Percentiles rank a stretch among this genome's conserved stretches.
Evolutionary conservation across 2,113 vertebrate species (phyloP).

Genomic region (Sinosuthora webbiana): DNA sequence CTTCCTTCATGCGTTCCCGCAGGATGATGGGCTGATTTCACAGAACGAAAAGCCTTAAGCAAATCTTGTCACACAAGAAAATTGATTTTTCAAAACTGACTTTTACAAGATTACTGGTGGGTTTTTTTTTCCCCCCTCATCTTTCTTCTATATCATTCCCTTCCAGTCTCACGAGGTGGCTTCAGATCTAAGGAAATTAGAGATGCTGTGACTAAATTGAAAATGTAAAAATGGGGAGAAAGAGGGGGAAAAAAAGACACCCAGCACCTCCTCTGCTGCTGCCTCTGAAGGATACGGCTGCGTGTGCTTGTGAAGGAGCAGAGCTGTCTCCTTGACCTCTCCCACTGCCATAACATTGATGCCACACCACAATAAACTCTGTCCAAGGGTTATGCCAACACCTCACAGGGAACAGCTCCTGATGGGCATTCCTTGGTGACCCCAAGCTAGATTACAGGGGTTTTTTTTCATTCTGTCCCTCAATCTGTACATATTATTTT

Average conservation of each 20-base stretch:
- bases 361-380: fast-evolving
- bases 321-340: not conserved
- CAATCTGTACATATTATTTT: not conserved
- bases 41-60: conserved; percentile 58
- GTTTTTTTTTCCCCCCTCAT: not conserved
- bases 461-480: not conserved
- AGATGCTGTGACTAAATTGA: conserved; percentile 54
- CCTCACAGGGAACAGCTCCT: not conserved
- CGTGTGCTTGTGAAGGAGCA: not conserved
- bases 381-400: not conserved
- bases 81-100: conserved; percentile 70
- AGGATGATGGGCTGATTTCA: conserved; percentile 67
- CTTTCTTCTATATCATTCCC: conserved; percentile 30
- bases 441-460: not conserved
- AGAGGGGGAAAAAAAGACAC: not conserved
- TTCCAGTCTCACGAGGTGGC: conserved; percentile 50
- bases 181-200: conserved; percentile 65
- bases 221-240: conserved; percentile 34
- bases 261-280: not conserved
- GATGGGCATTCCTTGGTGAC: not conserved
- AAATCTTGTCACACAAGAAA: conserved; percentile 65
- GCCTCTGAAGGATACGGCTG: not conserved
- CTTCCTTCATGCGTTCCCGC: conserved; percentile 38
- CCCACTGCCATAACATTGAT: not conserved
- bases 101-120: conserved; percentile 53